Evolutionary conservation across 2,797 vertebrate genomes (phyloP), one percentile per base, ranked within the genome.

Genomic region (Sebastes cheni): DNA sequence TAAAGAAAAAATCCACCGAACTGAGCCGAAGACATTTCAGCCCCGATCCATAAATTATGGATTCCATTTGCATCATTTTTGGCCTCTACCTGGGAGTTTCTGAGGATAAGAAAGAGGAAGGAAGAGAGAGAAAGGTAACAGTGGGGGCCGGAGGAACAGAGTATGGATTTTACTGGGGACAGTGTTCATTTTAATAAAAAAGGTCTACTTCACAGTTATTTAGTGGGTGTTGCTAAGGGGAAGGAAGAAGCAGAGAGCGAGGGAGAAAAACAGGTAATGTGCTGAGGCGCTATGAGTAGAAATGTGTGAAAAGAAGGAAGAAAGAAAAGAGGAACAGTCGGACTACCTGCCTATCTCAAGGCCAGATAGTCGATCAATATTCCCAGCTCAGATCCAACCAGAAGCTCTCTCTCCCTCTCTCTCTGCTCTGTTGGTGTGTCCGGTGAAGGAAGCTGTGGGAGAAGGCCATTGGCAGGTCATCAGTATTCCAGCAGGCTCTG

Each of bases 401-500:
- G 75, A 73, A 13, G 1, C 60, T 55, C 60, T 67, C 60, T 11
- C 42, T 46, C 66, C 18, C 34, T 52, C 72, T 36, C 68, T 68
- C 60, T 72, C 52, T 72, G 70, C 60, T 80, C 61, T 61, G 65
- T 23, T 30, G 61, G 59, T 84, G 69, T 90, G 86, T 89, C 91
- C 80, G 75, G 52, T 68, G 79, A 80, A 85, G 89, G 92, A 90
- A 90, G 89, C 88, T 79, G 89, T 88, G 88, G 92, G 90, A 91
- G 90, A 88, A 81, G 85, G 88, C 88, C 89, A 90, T 77, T 82
- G 79, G 85, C 90, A 72, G 91, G 90, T 91, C 90, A 92, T 94
- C 92, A 93, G 90, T 92, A 91, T 94, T 93, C 93, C 90, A 86
- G 80, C 77, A 86, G 83, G 81, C 80, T 85, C 87, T 85, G 88